Base-by-base conservation (phyloP, 1,140 invertebrate species). In the Achroia grisella region DNA sequence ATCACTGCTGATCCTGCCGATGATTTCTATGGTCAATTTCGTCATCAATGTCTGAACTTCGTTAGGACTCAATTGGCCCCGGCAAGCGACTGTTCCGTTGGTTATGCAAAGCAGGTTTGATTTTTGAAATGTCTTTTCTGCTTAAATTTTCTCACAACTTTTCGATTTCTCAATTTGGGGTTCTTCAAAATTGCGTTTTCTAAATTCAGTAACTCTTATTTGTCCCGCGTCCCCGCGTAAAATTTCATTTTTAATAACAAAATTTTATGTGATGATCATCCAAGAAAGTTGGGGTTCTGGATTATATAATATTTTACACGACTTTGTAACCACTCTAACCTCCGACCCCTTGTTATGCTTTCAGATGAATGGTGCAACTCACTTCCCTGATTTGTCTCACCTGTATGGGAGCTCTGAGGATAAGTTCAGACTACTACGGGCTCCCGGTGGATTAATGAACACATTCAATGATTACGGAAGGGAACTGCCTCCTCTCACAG, bases 331-430 rank as follows among this genome's bases (percentile, higher is more conserved):
- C n/a, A n/a, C n/a, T n/a, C n/a, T n/a, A n/a, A n/a, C n/a, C n/a
- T n/a, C n/a, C n/a, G n/a, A n/a, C n/a, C n/a, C n/a, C n/a, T n/a
- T n/a, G 12, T 3, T n/a, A 41, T 23, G 35, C 48, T 66, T 75
- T n/a, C 72, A 93, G 89, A 88, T 93, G 76, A 95, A 94, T 71
- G 90, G 90, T 52, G 91, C 91, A 1, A 92, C 93, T 0, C 92
- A 94, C 45, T 94, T 88, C 52, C 69, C 93, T 9, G 94, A 95
- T 71, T 89, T 88, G 1, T 94, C 92, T 0, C 87, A 89, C 1
- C 86, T 95, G 8, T 95, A 95, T 65, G 91, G 91, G 0, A 94
- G 90, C 3, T 89, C 89, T 31, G 53, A 81, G 12, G 85, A 89
- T 29, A 88, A 90, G 30, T 62, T 87, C 0, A 58, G 66, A 1